phyloP scores from a whole-genome alignment of 2,797 vertebrate species.

The Dendrocincla tyrannina region DNA sequence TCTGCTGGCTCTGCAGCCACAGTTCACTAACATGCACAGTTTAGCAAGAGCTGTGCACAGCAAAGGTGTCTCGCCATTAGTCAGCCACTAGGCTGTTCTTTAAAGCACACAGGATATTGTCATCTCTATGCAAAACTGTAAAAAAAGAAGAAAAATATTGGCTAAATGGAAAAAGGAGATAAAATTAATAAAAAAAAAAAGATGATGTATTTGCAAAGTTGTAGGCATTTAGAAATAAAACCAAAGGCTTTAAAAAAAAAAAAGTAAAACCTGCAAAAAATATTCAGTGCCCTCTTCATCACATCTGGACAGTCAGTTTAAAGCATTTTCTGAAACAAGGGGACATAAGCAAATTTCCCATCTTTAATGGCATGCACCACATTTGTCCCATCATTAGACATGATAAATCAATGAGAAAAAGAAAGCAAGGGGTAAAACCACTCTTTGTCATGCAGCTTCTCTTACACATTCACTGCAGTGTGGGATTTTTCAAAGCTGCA shows the following conservation, averaged over 20 bases:
- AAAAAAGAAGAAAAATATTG: conserved; percentile 29
- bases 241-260: background rate
- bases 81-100: conserved; percentile 19
- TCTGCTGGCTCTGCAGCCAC: background rate
- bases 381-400: conserved; percentile 74
- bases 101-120: conserved; percentile 41
- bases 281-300: conserved; percentile 72
- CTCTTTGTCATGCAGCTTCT: conserved; percentile 82
- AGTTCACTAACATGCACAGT: background rate
- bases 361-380: conserved; percentile 78
- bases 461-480: conserved; percentile 85
- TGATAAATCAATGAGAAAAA: conserved; percentile 77
- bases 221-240: conserved; percentile 67
- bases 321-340: conserved; percentile 64
- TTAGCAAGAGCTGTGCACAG: background rate
- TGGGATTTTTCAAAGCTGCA: conserved; percentile 83
- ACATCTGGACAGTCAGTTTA: conserved; percentile 62
- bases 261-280: conserved; percentile 26
- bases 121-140: conserved; percentile 63
- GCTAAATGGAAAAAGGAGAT: conserved; percentile 63
- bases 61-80: background rate
- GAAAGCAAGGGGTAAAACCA: conserved; percentile 79
- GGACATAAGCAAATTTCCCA: conserved; percentile 68
- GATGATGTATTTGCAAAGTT: conserved; percentile 35
- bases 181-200: conserved; percentile 58